A percentile compares a stretch with the other conserved stretches of the same genome.
Conservation (phyloP, 2,113 vertebrate species). For the Oostethus manadensis region DNA sequence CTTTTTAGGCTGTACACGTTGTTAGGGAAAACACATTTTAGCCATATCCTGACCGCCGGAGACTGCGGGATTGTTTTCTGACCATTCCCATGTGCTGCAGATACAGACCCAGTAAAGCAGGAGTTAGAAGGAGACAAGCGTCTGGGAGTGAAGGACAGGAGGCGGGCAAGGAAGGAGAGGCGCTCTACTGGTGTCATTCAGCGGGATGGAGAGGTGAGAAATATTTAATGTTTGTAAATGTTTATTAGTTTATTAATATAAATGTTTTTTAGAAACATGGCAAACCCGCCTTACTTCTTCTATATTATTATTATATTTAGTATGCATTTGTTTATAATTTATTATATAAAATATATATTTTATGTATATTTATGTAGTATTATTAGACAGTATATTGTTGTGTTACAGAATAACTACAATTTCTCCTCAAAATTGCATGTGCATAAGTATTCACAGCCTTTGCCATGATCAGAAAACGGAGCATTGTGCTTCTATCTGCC, state of each 20-base stretch:
- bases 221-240: neutral
- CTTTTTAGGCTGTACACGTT: neutral
- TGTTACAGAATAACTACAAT: too few relatives aligned
- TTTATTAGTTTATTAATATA: too few relatives aligned
- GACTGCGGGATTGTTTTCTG: neutral
- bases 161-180: conserved; percentile 67
- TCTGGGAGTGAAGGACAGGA: conserved; percentile 58
- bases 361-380: too few relatives aligned
- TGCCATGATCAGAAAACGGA: neutral
- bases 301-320: too few relatives aligned
- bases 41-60: neutral
- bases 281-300: neutral
- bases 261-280: too few relatives aligned
- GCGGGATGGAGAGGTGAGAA: conserved; percentile 51
- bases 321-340: too few relatives aligned
- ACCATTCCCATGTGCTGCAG: conserved; percentile 33
- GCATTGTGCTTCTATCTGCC: neutral
- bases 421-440: too few relatives aligned
- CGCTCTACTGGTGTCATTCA: conserved; percentile 72
- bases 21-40: neutral
- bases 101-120: conserved; percentile 64
- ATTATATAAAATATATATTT: too few relatives aligned
- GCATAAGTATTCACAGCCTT: too few relatives aligned
- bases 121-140: conserved; percentile 61
- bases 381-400: too few relatives aligned